These are phyloP conservation scores for Chrysogorgia sp. DNA, from an alignment of 92 coral and sea anemone species.

Conservation along the genomic window DNA sequence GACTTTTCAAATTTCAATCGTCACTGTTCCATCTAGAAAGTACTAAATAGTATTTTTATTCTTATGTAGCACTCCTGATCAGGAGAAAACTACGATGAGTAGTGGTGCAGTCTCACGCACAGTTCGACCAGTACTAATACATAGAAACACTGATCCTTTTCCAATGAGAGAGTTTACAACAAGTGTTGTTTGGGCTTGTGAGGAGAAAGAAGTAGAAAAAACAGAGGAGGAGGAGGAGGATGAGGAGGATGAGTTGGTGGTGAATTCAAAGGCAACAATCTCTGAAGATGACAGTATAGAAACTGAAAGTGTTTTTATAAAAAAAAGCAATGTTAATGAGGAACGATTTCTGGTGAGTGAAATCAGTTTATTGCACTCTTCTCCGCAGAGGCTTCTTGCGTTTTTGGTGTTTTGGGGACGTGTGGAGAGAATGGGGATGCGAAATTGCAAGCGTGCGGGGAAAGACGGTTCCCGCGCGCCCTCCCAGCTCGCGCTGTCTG, in stretches of 20 bases:
- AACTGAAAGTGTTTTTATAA: background rate
- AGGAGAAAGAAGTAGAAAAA: background rate
- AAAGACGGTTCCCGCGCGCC: too few relatives aligned
- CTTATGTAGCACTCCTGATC: background rate
- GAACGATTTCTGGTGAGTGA: slow-evolving; percentile 28
- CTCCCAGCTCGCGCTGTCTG: too few relatives aligned
- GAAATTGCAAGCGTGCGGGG: too few relatives aligned
- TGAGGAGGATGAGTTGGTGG: background rate
- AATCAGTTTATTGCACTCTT: background rate
- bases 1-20: too few relatives aligned
- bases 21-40: too few relatives aligned
- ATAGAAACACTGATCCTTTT: slow-evolving; percentile 25
- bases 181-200: background rate
- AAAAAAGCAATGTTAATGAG: slow-evolving; percentile 4
- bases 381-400: too few relatives aligned
- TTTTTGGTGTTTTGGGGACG: too few relatives aligned
- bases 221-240: background rate
- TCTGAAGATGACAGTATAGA: background rate
- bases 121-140: background rate
- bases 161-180: slow-evolving; percentile 23
- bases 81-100: slow-evolving; percentile 10
- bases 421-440: too few relatives aligned
- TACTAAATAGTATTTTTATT: background rate
- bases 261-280: background rate
- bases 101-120: background rate